Base-by-base conservation (phyloP, 1,140 invertebrate species). In the Drosophila pachea region DNA sequence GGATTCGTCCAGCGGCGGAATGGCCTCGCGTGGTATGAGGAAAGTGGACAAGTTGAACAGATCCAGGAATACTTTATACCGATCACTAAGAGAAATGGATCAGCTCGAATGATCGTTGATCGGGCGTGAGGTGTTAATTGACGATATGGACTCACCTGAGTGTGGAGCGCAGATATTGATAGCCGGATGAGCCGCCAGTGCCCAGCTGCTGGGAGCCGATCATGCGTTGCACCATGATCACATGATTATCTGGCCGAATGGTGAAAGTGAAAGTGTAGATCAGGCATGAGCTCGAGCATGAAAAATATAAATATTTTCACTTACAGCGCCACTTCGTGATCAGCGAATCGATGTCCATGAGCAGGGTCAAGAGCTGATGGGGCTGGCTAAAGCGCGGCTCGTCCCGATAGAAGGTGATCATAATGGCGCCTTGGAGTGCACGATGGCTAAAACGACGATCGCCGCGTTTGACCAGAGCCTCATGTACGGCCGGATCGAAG, bases 311-410 rank as follows among this genome's bases (percentile, higher is more conserved):
- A 4, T 31, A 4, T 14, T 0, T 4, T 8, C 35, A 92, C 95
- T 95, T 93, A 99, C 98, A 99, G 91, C 98, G 93, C 98, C 98
- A 99, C 91, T 99, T 99, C n/a, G 97, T 99, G 70, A 99, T 96
- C 50, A 99, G 91, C 2, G 97, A 97, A 91, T 99, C 98, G 35
- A 99, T 98, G 88, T 99, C 98, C 96, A 99, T 99, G 2, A 99
- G 92, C 4, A 97, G 91, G 0, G 94, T 96, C 0, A 99, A 91
- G 52, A 99, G 92, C 90, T 99, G 97, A 91, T 98, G 97, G 0
- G 98, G 97, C 88, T 99, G 97, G 75, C 96, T 97, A 90, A 99
- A 99, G 22, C 97, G 92, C 0, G 98, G 97, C 90, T 99, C 97
- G 78, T 99, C 97, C 11, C 97, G 91, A 90, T 99, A 99, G 73